A percentile compares a stretch with the other conserved stretches of the same genome.
Conservation (phyloP, 2,888 invertebrate genomes). For the Tethea ocularis region DNA sequence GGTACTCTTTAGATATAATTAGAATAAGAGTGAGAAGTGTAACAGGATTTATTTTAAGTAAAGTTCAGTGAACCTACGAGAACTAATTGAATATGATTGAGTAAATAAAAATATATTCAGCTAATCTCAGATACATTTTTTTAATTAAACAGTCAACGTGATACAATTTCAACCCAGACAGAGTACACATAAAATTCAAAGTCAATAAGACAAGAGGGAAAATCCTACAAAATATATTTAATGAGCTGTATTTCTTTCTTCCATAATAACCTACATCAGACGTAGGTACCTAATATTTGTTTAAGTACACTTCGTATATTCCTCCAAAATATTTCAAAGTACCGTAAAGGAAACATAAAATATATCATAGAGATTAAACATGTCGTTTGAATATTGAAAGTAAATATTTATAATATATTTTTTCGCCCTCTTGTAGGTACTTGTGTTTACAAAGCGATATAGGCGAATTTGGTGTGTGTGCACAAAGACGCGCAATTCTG, state of each 20-base stretch:
- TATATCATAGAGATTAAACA: conserved; percentile 48
- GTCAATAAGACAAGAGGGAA: neutral
- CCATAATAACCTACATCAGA: conserved; percentile 2
- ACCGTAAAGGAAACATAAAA: conserved; percentile 31
- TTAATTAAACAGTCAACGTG: neutral
- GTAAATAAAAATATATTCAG: too few species aligned
- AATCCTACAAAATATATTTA: neutral
- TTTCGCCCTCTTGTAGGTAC: conserved; percentile 37
- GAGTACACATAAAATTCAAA: neutral
- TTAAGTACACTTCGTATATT: neutral
- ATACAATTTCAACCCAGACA: neutral
- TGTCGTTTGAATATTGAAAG: conserved; percentile 55
- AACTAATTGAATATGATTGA: too few species aligned
- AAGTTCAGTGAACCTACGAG: too few species aligned
- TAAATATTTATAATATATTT: conserved; percentile 49
- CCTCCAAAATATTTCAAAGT: conserved; percentile 11
- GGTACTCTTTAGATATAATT: too few species aligned
- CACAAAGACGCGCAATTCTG: neutral
- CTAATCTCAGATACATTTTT: neutral
- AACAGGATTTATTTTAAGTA: too few species aligned
- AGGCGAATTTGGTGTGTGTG: conserved; percentile 31
- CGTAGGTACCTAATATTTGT: conserved; percentile 9
- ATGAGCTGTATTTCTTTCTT: neutral
- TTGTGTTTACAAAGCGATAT: conserved; percentile 36
- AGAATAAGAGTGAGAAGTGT: too few species aligned